A percentile compares a stretch with the other conserved stretches of the same genome.
These are phyloP conservation scores for Drosophila siamana DNA, from an alignment of 2,888 invertebrate genomes.

Conservation along the genomic window DNA sequence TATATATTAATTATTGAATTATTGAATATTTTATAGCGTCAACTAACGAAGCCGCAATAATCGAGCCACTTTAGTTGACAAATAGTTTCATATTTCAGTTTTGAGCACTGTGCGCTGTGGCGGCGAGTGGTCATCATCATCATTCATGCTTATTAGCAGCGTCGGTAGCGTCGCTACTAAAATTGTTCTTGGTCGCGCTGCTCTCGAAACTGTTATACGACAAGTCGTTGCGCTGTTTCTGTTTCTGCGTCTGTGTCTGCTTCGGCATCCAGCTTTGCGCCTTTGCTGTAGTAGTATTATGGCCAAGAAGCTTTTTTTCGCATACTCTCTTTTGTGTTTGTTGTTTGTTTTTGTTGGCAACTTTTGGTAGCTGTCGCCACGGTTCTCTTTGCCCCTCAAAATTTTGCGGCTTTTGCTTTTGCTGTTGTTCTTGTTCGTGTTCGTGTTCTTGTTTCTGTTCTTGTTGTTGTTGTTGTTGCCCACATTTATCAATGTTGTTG, in stretches of 20 bases:
- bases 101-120: conserved; percentile 22
- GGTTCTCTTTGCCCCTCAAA: conserved; percentile 42
- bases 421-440: conserved; percentile 33
- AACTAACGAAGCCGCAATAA: too few relatives aligned
- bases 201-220: conserved; percentile 58
- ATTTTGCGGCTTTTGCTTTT: conserved; percentile 57
- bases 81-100: background rate
- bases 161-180: conserved; percentile 16
- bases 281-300: conserved; percentile 23
- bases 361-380: conserved; percentile 35
- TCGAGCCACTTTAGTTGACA: too few relatives aligned
- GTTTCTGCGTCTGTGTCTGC: background rate
- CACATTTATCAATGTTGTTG: conserved; percentile 36
- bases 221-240: conserved; percentile 44
- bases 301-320: conserved; percentile 52
- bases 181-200: conserved; percentile 13
- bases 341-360: conserved; percentile 70
- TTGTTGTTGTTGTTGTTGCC: conserved; percentile 25
- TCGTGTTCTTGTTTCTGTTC: background rate
- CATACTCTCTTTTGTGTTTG: conserved; percentile 56
- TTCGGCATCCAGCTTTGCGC: conserved; percentile 34
- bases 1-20: too few relatives aligned
- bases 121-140: conserved; percentile 44
- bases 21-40: too few relatives aligned
- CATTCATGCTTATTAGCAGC: conserved; percentile 46